These are phyloP conservation scores for Eupithecia subfuscata DNA, from an alignment of 2,888 invertebrate species.

Conservation along the genomic window DNA sequence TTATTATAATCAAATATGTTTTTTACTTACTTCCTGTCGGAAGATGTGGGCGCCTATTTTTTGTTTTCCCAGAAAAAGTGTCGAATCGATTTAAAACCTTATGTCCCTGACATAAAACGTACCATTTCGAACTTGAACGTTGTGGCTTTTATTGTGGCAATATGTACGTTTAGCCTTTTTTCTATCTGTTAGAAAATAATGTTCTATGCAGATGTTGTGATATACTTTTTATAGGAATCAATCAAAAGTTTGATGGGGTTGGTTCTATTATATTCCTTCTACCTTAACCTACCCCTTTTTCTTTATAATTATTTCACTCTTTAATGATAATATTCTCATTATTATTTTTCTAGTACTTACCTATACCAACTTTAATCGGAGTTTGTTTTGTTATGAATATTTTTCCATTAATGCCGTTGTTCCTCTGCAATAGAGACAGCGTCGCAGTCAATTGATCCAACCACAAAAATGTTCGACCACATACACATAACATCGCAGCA, in stretches of 20 bases:
- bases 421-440: background rate
- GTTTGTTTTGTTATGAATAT: background rate
- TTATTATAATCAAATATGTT: constrained; percentile 83
- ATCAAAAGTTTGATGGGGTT: constrained; percentile 2
- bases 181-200: constrained; percentile 69
- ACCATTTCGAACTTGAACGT: constrained; percentile 39
- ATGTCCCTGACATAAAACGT: constrained; percentile 45
- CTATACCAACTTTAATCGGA: background rate
- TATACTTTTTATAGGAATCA: constrained; percentile 32
- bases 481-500: background rate
- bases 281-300: background rate
- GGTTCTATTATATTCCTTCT: background rate
- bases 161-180: constrained; percentile 69
- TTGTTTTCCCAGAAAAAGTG: constrained; percentile 56
- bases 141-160: constrained; percentile 67
- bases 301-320: background rate
- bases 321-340: background rate
- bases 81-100: constrained; percentile 47
- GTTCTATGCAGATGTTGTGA: constrained; percentile 73
- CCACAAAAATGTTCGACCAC: background rate
- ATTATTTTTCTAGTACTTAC: background rate
- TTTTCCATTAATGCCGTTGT: background rate
- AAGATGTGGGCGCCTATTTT: constrained; percentile 75
- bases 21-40: constrained; percentile 71
- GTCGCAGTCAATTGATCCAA: background rate